Evolutionary conservation across 2,797 vertebrate species (phyloP), one percentile per base, ranked within the genome.

Genomic region (Gobio occitaniae): DNA sequence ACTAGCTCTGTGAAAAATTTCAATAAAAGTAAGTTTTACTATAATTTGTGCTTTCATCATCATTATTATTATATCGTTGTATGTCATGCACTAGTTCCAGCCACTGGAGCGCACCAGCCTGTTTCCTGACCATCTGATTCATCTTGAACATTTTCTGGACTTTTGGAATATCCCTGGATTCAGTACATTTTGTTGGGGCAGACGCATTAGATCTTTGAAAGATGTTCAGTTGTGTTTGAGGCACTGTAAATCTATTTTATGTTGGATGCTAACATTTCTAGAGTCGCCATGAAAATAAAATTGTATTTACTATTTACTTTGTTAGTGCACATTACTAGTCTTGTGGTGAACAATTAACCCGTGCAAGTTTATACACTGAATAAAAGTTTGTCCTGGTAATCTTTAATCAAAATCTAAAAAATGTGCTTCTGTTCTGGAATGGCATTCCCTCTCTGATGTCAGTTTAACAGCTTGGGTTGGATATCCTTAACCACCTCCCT

Each of bases 1-100:
- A 81, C 86, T 87, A 90, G 87, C 82, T 84, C 78, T 86, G 83
- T 83, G 65, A 86, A 88, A 83, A 47, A 86, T 86, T 83, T 87
- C 78, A 88, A 90, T 90, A 87, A 90, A 88, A 82, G 29, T 19
- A 19, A 1, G 44, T 84, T 90, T 87, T 88, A 56, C 17, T 68
- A 50, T 29, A 10, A 38, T 25, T 13, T 50, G 66, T 84, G 21
- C 29, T 44, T 69, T 78, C 16, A 32, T 81, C 10, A 17, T 66
- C 8, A 36, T 21, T 56, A 19, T n/a, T 15, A 13, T 48, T 29
- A 10, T 68, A 68, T 17, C 0, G 3, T 38, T 38, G 65, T 10
- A 66, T 66, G 17, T 6, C 66, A 21, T 41, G 17, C 56, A 59
- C 9, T 41, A 65, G 12, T 65, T 65, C 25, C 25, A 65, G 25